Conservation (phyloP, 2,797 vertebrate genomes). For the Silurus aristotelis region DNA sequence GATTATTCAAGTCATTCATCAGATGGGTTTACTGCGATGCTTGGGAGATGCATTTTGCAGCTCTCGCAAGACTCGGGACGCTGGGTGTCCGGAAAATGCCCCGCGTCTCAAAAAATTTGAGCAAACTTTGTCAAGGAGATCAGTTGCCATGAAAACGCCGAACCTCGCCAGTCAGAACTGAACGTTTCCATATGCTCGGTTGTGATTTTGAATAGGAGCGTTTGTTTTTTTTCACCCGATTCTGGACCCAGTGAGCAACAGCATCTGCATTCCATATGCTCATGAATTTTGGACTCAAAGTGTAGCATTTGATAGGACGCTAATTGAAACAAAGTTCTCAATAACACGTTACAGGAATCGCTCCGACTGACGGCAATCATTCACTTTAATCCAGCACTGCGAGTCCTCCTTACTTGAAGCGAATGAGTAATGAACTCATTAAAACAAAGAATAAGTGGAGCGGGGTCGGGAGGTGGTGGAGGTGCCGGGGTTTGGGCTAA, state of each 20-base stretch:
- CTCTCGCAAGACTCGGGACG: no score
- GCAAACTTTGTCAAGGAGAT: not conserved
- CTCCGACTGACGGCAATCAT: not conserved
- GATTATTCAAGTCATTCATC: constrained; percentile 17
- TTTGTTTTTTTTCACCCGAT: no score
- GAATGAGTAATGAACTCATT: not conserved
- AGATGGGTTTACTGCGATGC: not conserved
- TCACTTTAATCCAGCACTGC: not conserved
- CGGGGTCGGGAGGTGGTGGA: no score
- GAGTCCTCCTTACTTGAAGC: no score
- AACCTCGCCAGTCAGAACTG: not conserved
- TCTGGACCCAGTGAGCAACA: not conserved
- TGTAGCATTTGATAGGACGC: not conserved
- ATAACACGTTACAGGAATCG: not conserved
- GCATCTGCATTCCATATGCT: constrained; percentile 16
- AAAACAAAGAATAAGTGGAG: not conserved
- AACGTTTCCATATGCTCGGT: constrained; percentile 5
- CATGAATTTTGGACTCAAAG: not conserved
- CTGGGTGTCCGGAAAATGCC: no score
- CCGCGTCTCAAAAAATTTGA: not conserved
- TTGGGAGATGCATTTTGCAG: not conserved
- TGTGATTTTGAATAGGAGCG: not conserved
- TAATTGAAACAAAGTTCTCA: not conserved
- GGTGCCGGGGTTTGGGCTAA: not conserved
- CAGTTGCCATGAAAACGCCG: not conserved